Evolutionary conservation across 2,888 invertebrate genomes (phyloP).

Genomic region (Artemia sinica): DNA sequence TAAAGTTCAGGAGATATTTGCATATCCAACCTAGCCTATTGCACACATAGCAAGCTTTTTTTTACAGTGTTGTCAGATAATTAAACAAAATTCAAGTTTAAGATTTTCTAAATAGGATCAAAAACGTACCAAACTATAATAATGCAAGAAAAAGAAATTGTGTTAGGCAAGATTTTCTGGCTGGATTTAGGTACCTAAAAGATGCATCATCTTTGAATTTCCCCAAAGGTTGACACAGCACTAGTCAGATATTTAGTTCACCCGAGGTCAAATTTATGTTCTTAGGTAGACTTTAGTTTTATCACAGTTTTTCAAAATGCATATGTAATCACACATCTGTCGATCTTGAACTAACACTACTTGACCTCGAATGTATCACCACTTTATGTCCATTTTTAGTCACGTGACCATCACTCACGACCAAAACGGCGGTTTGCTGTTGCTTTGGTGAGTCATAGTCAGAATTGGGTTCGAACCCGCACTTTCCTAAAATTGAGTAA

Average conservation of each 20-base stretch:
- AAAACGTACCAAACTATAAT: too few relatives aligned
- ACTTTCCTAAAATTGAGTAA: background rate
- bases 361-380: conserved; percentile 71
- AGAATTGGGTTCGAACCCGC: conserved; percentile 27
- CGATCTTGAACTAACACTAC: conserved; percentile 61
- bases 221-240: background rate
- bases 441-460: conserved; percentile 25
- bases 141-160: too few relatives aligned
- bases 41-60: too few relatives aligned
- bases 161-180: too few relatives aligned
- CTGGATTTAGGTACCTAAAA: too few relatives aligned
- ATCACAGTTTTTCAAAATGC: conserved; percentile 29
- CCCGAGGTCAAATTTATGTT: too few relatives aligned
- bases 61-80: too few relatives aligned
- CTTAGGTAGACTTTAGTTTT: background rate
- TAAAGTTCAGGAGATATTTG: too few relatives aligned
- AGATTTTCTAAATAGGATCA: too few relatives aligned
- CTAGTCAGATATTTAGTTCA: background rate
- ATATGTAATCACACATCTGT: conserved; percentile 67
- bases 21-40: too few relatives aligned
- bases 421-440: conserved; percentile 62
- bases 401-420: conserved; percentile 62
- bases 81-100: too few relatives aligned
- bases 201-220: too few relatives aligned
- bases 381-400: conserved; percentile 66